Base-by-base conservation (phyloP, 2,113 vertebrate species). In the Labrus mixtus region DNA sequence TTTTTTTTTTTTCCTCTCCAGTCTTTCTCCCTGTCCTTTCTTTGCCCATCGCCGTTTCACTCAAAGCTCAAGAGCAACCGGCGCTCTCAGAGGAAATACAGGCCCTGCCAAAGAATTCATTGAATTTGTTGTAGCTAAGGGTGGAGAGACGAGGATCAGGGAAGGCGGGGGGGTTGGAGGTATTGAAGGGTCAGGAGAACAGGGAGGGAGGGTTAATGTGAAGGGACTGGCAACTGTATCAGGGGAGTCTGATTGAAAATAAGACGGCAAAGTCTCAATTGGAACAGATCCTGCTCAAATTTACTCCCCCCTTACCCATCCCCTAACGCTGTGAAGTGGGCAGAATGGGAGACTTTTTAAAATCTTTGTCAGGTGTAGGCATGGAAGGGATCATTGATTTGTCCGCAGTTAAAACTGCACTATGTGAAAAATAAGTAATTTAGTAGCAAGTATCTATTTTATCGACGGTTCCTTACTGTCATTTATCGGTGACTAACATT, bases 11-110 rank as follows among this genome's bases (percentile, higher is more conserved):
- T 6, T 60, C 46, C 41, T 50, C 68, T 25, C 63, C 37, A 33
- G 43, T 70, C 71, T 78, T 55, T 50, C 33, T 9, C 15, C 59
- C 43, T 46, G 45, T 67, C 68, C 73, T 50, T 23, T 9, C 15
- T 56, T 46, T 46, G 45, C 69, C 68, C 73, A 16, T 76, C n/a
- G 23, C 22, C 66, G 72, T 78, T 81, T 69, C 78, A 75, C 76
- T 84, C 75, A 84, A 87, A 87, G 85, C 87, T 88, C 73, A 73
- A 83, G 74, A 86, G 82, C 83, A 71, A 79, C 76, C 22, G 50
- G 25, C 74, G 48, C 75, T 90, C 92, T 92, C 90, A 4, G 82
- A 90, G 90, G 90, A 93, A 92, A 92, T 93, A 72, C 89, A 76
- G 57, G 58, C 43, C 65, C 83, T 91, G 88, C 83, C 83, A 78